Base-by-base conservation (phyloP, 2,113 vertebrate species). In the Orycteropus afer region DNA sequence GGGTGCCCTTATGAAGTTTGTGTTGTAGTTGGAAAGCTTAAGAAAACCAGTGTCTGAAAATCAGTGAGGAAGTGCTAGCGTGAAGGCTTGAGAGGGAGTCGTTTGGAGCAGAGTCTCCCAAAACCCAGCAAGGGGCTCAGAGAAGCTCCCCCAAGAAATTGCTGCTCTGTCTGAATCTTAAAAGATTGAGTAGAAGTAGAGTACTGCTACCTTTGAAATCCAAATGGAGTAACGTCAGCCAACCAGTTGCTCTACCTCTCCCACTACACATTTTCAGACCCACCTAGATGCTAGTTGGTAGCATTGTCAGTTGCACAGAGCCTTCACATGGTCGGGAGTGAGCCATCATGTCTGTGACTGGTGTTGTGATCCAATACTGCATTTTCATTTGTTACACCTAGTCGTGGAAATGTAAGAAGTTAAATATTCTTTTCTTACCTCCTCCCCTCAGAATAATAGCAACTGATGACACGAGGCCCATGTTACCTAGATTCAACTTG, bases 21-120 rank as follows among this genome's bases (percentile, higher is more conserved):
- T 76, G 55, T 59, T 85, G 53, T 40, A 73, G 65, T 61, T 12
- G 3, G 49, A 55, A 91, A 87, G 23, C 18, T 85, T 92, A 22
- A 86, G 76, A 94, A 95, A 91, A 37, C 27, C 34, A 61, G n/a
- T 61, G 29, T 65, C 76, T 94, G 32, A 90, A 87, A 67, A 87
- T 92, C 49, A 79, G 3, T 65, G 53, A 76, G 20, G 27, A 71
- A 82, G 29, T 47, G 6, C 73, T 55, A 0, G 9, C 45, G 32
- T 51, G 49, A 47, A 71, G 7, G 13, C 18, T 32, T 78, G 14
- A 63, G 14, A 63, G 55, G 73, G 82, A 49, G 13, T 86, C 53
- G 67, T 76, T 45, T 73, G 40, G 40, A 53, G 11, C n/a, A 45
- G 77, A 40, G 5, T 74, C 23, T 74, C 23, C 42, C n/a, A 37